phyloP scores from a whole-genome alignment of 2,797 vertebrate genomes.

The Parambassis ranga region DNA sequence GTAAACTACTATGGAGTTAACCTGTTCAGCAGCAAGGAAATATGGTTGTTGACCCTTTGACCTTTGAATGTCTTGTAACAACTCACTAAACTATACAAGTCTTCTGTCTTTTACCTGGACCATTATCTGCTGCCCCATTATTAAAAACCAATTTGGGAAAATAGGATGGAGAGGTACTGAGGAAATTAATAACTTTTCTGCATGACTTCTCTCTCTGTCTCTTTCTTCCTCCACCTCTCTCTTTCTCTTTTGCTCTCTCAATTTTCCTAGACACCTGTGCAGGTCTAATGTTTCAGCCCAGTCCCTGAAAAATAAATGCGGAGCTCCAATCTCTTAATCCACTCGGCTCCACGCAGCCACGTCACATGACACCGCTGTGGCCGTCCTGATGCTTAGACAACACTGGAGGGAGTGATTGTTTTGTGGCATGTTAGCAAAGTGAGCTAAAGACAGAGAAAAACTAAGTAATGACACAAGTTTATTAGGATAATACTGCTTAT shows the following conservation, averaged over 20 bases:
- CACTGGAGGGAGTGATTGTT: constrained; percentile 72
- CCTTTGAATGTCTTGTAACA: not conserved
- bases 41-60: not conserved
- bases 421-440: constrained; percentile 27
- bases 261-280: constrained; percentile 95
- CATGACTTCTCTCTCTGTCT: constrained; percentile 5
- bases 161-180: no score
- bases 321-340: constrained; percentile 99
- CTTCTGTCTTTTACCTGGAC: no score
- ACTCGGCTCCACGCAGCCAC: constrained; percentile 94
- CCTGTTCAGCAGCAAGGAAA: not conserved
- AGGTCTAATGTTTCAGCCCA: constrained; percentile 92
- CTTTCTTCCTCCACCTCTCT: not conserved
- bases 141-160: not conserved
- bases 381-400: constrained; percentile 89
- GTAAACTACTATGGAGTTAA: not conserved
- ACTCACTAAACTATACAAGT: no score
- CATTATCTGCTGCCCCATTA: no score
- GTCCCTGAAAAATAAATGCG: constrained; percentile 97
- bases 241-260: constrained; percentile 51
- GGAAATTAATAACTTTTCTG: not conserved
- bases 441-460: constrained; percentile 22
- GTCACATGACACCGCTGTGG: constrained; percentile 93
- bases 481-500: not conserved
- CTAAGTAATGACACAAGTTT: not conserved